Evolutionary conservation across 2,113 vertebrate genomes (phyloP).

Genomic region (Eclectus roratus): DNA sequence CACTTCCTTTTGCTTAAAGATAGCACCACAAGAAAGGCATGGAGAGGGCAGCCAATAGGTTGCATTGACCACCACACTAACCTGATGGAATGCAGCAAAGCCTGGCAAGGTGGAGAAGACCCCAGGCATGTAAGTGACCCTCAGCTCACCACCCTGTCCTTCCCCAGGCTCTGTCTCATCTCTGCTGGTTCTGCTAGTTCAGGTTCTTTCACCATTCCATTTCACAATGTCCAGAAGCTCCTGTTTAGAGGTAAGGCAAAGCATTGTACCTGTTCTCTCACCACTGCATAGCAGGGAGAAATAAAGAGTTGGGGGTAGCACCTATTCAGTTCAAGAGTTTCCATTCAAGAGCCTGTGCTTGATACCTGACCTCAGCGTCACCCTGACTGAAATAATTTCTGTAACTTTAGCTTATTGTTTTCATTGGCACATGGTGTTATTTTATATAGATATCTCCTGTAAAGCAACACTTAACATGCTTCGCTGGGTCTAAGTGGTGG

Average conservation of each 20-base stretch:
- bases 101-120: background rate
- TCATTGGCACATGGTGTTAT: background rate
- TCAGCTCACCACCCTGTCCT: background rate
- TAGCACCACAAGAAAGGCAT: background rate
- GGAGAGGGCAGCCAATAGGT: background rate
- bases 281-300: background rate
- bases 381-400: background rate
- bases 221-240: background rate
- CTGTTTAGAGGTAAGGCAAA: background rate
- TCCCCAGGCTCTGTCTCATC: background rate
- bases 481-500: background rate
- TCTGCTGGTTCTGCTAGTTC: background rate
- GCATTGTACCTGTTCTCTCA: background rate
- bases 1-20: background rate
- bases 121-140: fast-evolving
- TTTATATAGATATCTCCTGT: background rate
- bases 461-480: background rate
- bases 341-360: background rate
- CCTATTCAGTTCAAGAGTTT: background rate
- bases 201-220: fast-evolving
- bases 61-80: background rate
- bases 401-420: background rate
- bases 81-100: background rate
- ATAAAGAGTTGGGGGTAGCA: background rate
- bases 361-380: background rate